phyloP scores from a whole-genome alignment of 2,888 invertebrate genomes.

The Diplolepis rosae region DNA sequence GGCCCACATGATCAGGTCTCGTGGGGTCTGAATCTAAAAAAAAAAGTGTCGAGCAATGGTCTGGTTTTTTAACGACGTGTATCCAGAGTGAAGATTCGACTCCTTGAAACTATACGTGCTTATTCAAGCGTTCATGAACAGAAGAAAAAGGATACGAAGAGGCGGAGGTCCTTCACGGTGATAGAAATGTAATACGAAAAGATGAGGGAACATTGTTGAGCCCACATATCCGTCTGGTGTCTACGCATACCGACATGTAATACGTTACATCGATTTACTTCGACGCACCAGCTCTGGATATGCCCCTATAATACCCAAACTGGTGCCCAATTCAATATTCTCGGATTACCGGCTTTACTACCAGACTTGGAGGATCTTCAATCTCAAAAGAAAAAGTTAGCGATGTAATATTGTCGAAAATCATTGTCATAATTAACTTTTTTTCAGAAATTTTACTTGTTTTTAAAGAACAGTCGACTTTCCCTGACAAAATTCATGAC shows the following conservation, averaged over 20 bases:
- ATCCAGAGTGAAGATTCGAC: background rate
- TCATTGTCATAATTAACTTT: no score
- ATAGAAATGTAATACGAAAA: conserved; percentile 26
- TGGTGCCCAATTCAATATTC: conserved; percentile 20
- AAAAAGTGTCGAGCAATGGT: background rate
- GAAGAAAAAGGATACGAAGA: background rate
- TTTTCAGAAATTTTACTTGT: no score
- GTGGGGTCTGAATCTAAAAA: background rate
- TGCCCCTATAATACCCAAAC: conserved; percentile 19
- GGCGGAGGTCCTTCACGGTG: background rate
- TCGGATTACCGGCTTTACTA: conserved; percentile 17
- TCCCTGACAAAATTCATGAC: no score
- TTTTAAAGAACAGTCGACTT: no score
- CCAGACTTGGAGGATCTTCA: conserved; percentile 5
- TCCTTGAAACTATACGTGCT: conserved; percentile 10
- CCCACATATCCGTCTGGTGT: conserved; percentile 14
- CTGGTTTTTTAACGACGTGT: conserved; percentile 1
- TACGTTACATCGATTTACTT: conserved; percentile 12
- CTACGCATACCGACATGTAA: background rate
- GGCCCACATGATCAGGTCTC: background rate
- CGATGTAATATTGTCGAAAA: no score
- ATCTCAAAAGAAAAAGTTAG: background rate
- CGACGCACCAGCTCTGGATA: background rate
- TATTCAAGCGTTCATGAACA: background rate
- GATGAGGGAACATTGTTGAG: conserved; percentile 25